Conservation (phyloP, 2,113 vertebrate species). For the Turnix velox region DNA sequence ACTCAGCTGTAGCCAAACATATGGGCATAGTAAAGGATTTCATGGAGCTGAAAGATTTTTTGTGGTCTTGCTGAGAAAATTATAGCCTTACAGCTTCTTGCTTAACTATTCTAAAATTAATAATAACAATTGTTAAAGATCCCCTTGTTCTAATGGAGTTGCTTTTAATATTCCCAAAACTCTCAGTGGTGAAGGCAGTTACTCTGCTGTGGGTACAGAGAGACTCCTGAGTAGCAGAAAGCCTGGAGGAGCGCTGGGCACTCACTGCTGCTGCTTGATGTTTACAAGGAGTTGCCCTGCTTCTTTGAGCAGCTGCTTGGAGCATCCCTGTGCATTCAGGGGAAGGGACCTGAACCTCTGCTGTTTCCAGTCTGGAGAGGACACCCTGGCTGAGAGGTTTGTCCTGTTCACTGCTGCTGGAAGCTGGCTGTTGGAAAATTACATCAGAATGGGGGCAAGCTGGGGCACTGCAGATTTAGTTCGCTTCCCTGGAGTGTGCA, state of each 20-base stretch:
- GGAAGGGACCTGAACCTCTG: neutral
- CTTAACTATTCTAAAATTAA: conserved; percentile 71
- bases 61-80: conserved; percentile 70
- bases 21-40: conserved; percentile 63
- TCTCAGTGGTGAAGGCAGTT: conserved; percentile 6
- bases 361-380: neutral
- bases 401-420: neutral
- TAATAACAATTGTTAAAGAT: conserved; percentile 69
- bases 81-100: conserved; percentile 49
- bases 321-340: too few species aligned
- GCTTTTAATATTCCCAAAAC: conserved; percentile 58
- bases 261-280: neutral
- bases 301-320: neutral
- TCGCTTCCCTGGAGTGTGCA: neutral
- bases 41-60: conserved; percentile 48
- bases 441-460: neutral
- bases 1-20: conserved; percentile 70
- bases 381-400: neutral
- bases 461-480: neutral
- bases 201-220: neutral
- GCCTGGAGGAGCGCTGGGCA: neutral
- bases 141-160: conserved; percentile 41
- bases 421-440: neutral
- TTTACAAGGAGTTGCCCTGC: neutral
- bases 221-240: neutral